These are phyloP conservation scores for Colletes latitarsis DNA, from an alignment of 1,140 invertebrate genomes.

Conservation along the genomic window DNA sequence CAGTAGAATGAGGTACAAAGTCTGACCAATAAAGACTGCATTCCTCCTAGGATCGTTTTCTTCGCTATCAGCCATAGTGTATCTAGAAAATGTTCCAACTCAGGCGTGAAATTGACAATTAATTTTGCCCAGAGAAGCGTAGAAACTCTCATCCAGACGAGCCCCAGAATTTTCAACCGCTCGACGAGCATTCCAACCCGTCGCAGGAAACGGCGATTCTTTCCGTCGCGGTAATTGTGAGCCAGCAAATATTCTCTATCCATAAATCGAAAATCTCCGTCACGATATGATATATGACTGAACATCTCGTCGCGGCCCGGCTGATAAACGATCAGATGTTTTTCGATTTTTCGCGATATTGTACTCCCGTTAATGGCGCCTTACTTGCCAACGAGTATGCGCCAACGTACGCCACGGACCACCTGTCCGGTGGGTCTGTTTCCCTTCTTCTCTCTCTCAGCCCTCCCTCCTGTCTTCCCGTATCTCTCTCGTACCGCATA, in stretches of 20 bases:
- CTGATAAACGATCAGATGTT: slow-evolving; percentile 61
- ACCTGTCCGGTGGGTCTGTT: slow-evolving; percentile 57
- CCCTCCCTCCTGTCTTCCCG: slow-evolving; percentile 2
- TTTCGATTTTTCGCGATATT: slow-evolving; percentile 57
- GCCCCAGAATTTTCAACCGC: not conserved
- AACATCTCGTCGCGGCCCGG: slow-evolving; percentile 36
- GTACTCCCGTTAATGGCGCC: slow-evolving; percentile 61
- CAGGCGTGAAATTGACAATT: too few species aligned
- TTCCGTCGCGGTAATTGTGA: not conserved
- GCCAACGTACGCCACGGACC: slow-evolving; percentile 51
- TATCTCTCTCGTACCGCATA: slow-evolving; percentile 29
- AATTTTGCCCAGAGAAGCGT: too few species aligned
- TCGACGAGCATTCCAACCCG: too few species aligned
- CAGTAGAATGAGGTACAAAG: too few species aligned
- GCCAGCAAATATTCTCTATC: slow-evolving; percentile 24
- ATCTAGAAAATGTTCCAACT: too few species aligned
- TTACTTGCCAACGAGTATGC: slow-evolving; percentile 56
- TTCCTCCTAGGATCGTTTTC: too few species aligned
- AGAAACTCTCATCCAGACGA: too few species aligned
- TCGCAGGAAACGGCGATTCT: not conserved
- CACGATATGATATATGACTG: slow-evolving; percentile 46
- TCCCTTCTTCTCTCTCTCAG: slow-evolving; percentile 18
- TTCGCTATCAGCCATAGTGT: too few species aligned
- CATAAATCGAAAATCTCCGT: slow-evolving; percentile 45
- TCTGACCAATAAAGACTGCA: too few species aligned